Base-by-base conservation (phyloP, 1,140 invertebrate genomes). In the Plectus sambesii region DNA sequence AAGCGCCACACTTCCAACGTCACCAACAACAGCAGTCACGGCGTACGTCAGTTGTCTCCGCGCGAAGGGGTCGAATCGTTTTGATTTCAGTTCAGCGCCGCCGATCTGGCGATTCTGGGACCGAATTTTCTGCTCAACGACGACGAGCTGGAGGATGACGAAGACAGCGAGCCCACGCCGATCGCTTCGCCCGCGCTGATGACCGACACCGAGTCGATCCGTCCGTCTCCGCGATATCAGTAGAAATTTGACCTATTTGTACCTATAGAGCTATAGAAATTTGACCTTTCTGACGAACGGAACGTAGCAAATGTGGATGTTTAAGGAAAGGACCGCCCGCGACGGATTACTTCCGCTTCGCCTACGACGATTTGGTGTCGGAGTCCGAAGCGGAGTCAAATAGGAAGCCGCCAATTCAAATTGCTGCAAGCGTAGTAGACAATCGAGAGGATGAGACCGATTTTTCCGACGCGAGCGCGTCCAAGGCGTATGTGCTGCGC, bases 281-380 rank as follows among this genome's bases (percentile, higher is more conserved):
- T 36, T 47, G 25, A 19, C 5, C n/a, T 9, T 26, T 8, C 49
- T 29, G 27, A 17, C n/a, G n/a, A 53, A 29, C 40, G 19, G 12
- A 20, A 39, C 9, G 15, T 38, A 12, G 1, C 40, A 19, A 12
- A 25, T 45, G 5, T 38, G 47, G 2, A 45, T 43, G 40, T 60
- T 58, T 8, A 56, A 57, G n/a, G 6, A 30, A 4, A 43, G 53
- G 23, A 3, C 53, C 3, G 22, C 17, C 39, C 15, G 35, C 42
- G 26, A 17, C 38, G 17, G 56, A 58, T 17, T 58, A 58, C 26
- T 58, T 58, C 36, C 56, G 60, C 24, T 56, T 56, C 39, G 55
- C 55, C 36, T 56, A 56, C 43, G 56, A 59, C 15, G 26, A 47
- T 24, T 25, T 60, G 15, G 58, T 41, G 12, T 20, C 12, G 40